Conservation (phyloP, 2,888 invertebrate species). For the Nasonia oneida region DNA sequence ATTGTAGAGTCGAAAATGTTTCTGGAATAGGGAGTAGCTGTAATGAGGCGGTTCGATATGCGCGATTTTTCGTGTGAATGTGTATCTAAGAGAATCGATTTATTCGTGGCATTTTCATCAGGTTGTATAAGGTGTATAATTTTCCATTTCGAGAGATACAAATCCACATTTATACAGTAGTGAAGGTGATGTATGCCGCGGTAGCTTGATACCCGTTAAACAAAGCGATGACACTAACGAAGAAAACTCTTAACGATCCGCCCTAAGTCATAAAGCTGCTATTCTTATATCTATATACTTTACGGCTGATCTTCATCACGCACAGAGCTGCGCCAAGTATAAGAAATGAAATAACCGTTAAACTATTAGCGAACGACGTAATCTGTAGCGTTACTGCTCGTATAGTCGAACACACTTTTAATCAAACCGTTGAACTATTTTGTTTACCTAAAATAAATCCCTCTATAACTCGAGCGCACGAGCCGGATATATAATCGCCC, state of each 20-base stretch:
- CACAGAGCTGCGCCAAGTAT: neutral
- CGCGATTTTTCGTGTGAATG: neutral
- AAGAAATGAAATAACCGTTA: conserved; percentile 3
- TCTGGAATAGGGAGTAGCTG: neutral
- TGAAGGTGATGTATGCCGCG: no score
- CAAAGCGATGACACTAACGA: neutral
- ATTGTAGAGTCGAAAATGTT: neutral
- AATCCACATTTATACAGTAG: no score
- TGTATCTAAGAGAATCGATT: neutral
- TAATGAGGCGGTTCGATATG: no score
- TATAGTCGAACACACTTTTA: no score
- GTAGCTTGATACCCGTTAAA: no score
- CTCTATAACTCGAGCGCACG: neutral
- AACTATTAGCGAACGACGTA: neutral
- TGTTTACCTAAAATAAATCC: neutral
- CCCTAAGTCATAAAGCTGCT: neutral
- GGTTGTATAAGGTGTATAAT: no score
- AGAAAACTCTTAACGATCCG: neutral
- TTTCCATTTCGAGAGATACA: no score
- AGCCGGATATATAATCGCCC: neutral
- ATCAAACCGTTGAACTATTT: no score
- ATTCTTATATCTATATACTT: neutral
- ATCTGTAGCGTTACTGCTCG: no score
- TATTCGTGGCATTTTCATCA: no score
- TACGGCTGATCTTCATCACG: neutral